Evolutionary conservation across 2,797 vertebrate species (phyloP), one percentile per base, ranked within the genome.

Genomic region (Balearica regulorum): DNA sequence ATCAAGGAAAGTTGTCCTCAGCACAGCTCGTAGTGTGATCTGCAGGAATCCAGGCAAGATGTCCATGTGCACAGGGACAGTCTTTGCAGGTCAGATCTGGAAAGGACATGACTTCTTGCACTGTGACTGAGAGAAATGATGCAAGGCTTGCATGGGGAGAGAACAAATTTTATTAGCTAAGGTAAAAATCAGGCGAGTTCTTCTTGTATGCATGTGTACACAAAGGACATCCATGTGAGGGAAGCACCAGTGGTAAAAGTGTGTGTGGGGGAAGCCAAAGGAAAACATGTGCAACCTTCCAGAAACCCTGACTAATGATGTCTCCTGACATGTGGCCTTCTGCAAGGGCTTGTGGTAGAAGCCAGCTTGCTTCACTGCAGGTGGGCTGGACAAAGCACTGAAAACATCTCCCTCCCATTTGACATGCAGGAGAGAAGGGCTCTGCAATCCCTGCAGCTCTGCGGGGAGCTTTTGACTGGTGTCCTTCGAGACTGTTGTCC

Each of bases 1-100:
- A 61, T 41, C 18, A 35, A 58, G 33, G 48, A 81, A 43, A 14
- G 3, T 5, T 43, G 39, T 12, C 22, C 25, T 26, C 31, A 37
- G 54, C 22, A 37, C 43, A 81, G 51, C 29, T 81, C 2, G 2
- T 60, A 51, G 11, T 1, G 6, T 35, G 61, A 62, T 49, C 48
- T 55, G 20, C 43, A 62, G 70, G 6, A 11, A 81, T 25, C 26
- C 10, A 33, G 33, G 11, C 0, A 0, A 60, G 58, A 60, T 1
- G 3, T 51, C 48, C 3, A 1, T 33, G 33, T 73, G 48, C 19
- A 35, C 51, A 70, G 15, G 48, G 35, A 46, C 48, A 62, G 13
- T 29, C 44, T 83, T 62, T 53, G 22, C 43, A 41, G 33, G 31
- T 65, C 57, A 43, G 15, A 65, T n/a, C 28, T 69, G 54, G 39